These are phyloP conservation scores for Caenorhabditis parvicauda DNA, from an alignment of 2,888 invertebrate genomes.

Conservation along the genomic window DNA sequence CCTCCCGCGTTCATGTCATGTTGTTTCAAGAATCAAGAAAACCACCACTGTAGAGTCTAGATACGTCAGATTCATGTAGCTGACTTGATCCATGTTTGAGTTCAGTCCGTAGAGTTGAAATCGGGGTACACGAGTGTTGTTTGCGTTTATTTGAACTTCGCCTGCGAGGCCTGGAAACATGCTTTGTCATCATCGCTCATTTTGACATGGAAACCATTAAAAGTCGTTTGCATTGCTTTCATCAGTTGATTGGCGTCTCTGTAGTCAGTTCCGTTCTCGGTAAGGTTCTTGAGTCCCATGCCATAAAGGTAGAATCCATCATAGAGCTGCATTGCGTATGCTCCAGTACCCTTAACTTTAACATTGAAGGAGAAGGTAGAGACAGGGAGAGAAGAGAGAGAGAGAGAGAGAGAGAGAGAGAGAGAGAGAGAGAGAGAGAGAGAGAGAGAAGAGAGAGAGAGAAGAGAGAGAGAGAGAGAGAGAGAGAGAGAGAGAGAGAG, in stretches of 20 bases:
- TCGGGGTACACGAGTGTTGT: constrained; percentile 28
- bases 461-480: too few species aligned
- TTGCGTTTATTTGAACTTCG: constrained; percentile 35
- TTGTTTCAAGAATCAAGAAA: neutral
- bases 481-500: too few species aligned
- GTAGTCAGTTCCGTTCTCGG: constrained; percentile 6
- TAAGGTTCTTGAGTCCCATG: constrained; percentile 30
- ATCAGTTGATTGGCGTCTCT: constrained; percentile 2
- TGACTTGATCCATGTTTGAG: constrained; percentile 21
- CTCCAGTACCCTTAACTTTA: too few species aligned
- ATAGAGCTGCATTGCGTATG: too few species aligned
- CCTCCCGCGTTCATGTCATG: neutral
- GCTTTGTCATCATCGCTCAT: too few species aligned
- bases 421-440: too few species aligned
- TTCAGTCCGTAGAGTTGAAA: constrained; percentile 31
- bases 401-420: too few species aligned
- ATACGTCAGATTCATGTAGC: constrained; percentile 33
- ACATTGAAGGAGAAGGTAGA: too few species aligned
- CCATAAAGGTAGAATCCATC: constrained; percentile 53
- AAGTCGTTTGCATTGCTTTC: constrained; percentile 20
- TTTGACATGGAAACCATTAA: constrained; percentile 15
- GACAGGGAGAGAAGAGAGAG: too few species aligned
- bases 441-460: too few species aligned
- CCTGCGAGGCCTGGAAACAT: constrained; percentile 35
- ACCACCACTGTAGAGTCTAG: constrained; percentile 15